Evolutionary conservation across 2,797 vertebrate genomes (phyloP), one percentile per base, ranked within the genome.

Genomic region (Lacerta agilis): DNA sequence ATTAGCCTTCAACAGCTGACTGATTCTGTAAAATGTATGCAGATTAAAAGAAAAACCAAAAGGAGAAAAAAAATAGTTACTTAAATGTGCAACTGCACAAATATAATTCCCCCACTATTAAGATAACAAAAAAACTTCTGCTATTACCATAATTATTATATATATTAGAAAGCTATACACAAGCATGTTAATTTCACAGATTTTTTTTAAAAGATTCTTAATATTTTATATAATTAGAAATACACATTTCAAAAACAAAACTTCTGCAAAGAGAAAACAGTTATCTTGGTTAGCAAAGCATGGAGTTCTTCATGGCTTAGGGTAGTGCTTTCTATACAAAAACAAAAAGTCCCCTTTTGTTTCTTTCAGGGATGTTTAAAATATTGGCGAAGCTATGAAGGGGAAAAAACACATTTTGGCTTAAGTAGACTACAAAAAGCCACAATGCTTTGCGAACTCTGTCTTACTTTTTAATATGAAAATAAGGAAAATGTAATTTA

Each of bases 91-190:
- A 98, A 97, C 96, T 95, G 98, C 98, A 99, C 98, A 98, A 97
- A 98, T 97, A 98, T 96, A 96, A 96, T 96, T 96, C 97, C 98
- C 98, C 97, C 98, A 97, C 98, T 98, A 98, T 98, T 97, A 98
- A 98, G 97, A 97, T 97, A 98, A 98, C 97, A 97, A 98, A 61
- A 41, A 96, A 98, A 97, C 96, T 96, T 97, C 96, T 97, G 97
- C 97, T 98, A 98, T 97, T 97, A 98, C 97, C 97, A 98, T 98
- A 97, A 97, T 97, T 97, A 97, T 97, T 99, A 99, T 99, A 99
- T 98, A 99, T 99, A 99, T 99, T 99, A 99, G 98, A 99, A 99
- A 99, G 98, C 98, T 99, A 99, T 99, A 99, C 98, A 99, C 98
- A 99, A 99, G 98, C 98, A 99, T 99, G 98, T 99, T 99, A 98